These are phyloP conservation scores for Cecidostiba fungosa DNA, from an alignment of 2,888 invertebrate genomes.

Conservation along the genomic window DNA sequence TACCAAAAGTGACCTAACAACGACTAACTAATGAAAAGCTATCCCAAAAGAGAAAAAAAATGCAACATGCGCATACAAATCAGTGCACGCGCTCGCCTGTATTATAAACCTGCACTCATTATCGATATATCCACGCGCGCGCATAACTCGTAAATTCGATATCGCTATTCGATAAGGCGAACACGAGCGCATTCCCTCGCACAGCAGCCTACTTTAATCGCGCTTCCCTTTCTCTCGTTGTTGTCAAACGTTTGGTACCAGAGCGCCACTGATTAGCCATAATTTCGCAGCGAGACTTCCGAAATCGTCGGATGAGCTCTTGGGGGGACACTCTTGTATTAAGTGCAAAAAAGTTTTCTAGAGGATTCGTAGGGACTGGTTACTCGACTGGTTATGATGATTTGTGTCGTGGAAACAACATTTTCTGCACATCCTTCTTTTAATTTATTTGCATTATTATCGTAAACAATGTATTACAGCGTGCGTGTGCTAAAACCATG, in stretches of 20 bases:
- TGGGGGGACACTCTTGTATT: too few relatives aligned
- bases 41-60: not conserved
- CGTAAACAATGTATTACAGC: not conserved
- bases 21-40: not conserved
- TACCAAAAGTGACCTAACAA: not conserved
- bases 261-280: not conserved
- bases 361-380: not conserved
- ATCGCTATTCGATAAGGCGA: slow-evolving; percentile 45
- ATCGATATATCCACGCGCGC: not conserved
- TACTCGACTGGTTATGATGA: too few relatives aligned
- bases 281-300: not conserved
- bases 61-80: not conserved
- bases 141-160: slow-evolving; percentile 57
- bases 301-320: not conserved
- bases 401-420: not conserved
- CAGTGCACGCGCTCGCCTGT: not conserved
- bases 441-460: not conserved
- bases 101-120: not conserved
- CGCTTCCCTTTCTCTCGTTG: slow-evolving; percentile 3
- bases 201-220: slow-evolving; percentile 49
- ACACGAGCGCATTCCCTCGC: slow-evolving; percentile 15
- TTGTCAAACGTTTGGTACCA: slow-evolving; percentile 4
- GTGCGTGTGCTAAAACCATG: not conserved
- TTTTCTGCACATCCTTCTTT: not conserved
- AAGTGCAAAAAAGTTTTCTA: not conserved